Evolutionary conservation across 2,888 invertebrate species (phyloP), one percentile per base, ranked within the genome.

Genomic region (Caenorhabditis panamensis): DNA sequence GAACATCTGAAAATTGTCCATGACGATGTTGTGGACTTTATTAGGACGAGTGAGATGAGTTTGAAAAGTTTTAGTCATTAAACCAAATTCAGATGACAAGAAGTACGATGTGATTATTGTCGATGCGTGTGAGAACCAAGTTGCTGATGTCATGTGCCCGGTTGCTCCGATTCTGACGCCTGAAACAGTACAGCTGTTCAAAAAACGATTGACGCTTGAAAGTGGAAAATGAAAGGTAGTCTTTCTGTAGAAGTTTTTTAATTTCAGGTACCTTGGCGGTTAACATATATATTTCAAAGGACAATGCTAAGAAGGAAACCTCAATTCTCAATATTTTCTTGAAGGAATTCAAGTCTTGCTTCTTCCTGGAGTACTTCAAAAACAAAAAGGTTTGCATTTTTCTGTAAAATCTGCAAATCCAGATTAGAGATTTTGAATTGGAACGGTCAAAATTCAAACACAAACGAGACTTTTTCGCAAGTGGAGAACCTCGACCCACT

Each of bases 91-190:
- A 78, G 73, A 68, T 58, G 67, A 64, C 62, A 67, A 81, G 58
- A 76, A 63, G 13, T 81, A 31, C 26, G 77, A 81, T 44, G 49
- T 64, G 4, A 75, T 79, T 1, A 67, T 84, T 28, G 24, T 84
- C n/a, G 84, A 84, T 44, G 79, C 77, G 6, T 84, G 84, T 58
- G 72, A 84, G 9, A 76, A 72, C 26, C 53, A 68, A 22, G 26
- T 44, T 16, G 47, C 77, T 4, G 59, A 75, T 18, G 62, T 76
- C 16, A 68, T 69, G 22, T 82, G 72, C 26, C 84, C 84, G 4
- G 67, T 81, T 0, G 53, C 69, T 9, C 53, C 56, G 1, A 67
- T 79, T 22, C 28, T 71, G 18, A 24, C 59, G 18, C 22, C 51
- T 9, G 61, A 66, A 20, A 44, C 26, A 1, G 31, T 79, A 20